Base-by-base conservation (phyloP, 1,140 invertebrate species). In the Bombus pascuorum region DNA sequence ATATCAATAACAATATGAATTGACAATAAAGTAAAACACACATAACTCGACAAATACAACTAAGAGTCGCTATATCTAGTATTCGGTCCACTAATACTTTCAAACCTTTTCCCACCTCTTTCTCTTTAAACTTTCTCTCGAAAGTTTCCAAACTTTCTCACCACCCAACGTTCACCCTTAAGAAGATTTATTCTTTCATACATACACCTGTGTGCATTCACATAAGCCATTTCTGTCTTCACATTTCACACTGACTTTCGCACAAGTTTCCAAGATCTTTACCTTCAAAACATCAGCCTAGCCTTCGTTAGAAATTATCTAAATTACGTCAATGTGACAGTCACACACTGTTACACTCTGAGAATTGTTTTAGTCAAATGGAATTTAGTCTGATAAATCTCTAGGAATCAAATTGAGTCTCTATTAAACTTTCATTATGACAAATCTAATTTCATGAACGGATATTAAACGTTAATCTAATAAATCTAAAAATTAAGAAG, bases 101-200 rank as follows among this genome's bases (percentile, higher is more conserved):
- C 44, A 15, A 53, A 39, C 37, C 47, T 76, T 42, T 53, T 25
- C 34, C 74, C 47, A 25, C 47, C 47, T 57, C 47, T 76, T 76
- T 76, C 74, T 15, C 47, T 28, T 34, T 13, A 57, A n/a, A 76
- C 74, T 76, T 59, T 76, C 47, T 22, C 74, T 57, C 32, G 22
- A 57, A 76, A 76, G 47, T 57, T 34, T 76, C 34, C 22, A 76
- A 76, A 76, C 47, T 76, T 76, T 76, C 47, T 28, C 73, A 22
- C 73, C 74, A 28, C 12, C 32, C 47, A 34, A 25, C 37, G 34
- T 76, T 76, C 74, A 34, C 32, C 34, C 74, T 57, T 76, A 57
- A 76, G 74, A 76, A 57, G 47, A 76, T 76, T 76, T 76, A 76
- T 59, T 59, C 74, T 59, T 34, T 13, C 32, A 25, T 25, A 75